Evolutionary conservation across 1,140 invertebrate genomes (phyloP), one percentile per base, ranked within the genome.

Genomic region (Drosophila tropicalis): DNA sequence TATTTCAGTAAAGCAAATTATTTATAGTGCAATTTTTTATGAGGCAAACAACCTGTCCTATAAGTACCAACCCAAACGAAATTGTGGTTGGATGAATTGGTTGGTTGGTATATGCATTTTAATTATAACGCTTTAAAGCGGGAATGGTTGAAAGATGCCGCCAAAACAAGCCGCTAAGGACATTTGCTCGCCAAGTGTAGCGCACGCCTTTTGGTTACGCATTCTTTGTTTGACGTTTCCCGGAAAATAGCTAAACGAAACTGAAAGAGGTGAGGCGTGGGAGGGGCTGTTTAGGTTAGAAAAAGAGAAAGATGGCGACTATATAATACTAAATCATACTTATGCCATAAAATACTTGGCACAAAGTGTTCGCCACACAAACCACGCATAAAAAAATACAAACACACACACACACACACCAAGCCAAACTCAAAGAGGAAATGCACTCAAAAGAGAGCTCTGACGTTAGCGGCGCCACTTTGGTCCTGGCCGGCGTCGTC

Each of bases 371-470:
- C 56, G 56, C 56, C 56, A 58, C 56, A 58, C 56, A 58, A 58
- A 12, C 56, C 56, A 58, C 56, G 56, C 56, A 58, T 58, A 58
- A 58, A 58, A 57, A 58, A 51, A 51, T 19, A 56, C 29, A 56
- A 29, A 56, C 54, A 56, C 54, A 25, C 54, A 55, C 22, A 55
- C 40, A 47, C 15, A 56, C 25, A 58, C 15, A 58, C 56, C 10
- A 32, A 32, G 29, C 15, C 15, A 36, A 58, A 58, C 56, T 36
- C 56, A 58, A 58, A 58, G 29, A 32, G 56, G 56, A 58, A 58
- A 58, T 58, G 56, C 56, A 58, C 56, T 58, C 56, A 58, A 58
- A 58, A 32, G n/a, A 58, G 56, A 56, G 54, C 56, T 15, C 56
- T 58, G 56, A 58, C 56, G 56, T 58, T 34, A 36, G 29, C 32